Percentiles rank a stretch among this genome's conserved stretches.
These are phyloP conservation scores for Apostichopus leukothele DNA, from an alignment of 53 echinoderm and acorn worm genomes.

Conservation along the genomic window DNA sequence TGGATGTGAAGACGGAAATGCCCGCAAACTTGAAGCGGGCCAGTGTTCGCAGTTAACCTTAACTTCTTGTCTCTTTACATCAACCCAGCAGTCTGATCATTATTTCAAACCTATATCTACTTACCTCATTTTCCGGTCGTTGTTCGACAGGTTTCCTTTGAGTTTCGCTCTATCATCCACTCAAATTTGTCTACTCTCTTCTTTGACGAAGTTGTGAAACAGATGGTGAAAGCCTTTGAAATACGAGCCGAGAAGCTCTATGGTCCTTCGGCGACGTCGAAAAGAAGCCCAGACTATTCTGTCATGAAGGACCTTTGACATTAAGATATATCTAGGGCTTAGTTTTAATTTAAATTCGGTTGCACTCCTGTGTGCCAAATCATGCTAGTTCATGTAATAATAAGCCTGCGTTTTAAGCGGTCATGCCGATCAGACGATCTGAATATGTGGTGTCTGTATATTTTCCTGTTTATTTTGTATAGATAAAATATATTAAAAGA, in stretches of 20 bases:
- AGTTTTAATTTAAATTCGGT: not conserved
- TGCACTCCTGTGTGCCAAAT: not conserved
- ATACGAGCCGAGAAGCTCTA: conserved; percentile 78
- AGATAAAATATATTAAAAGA: not conserved
- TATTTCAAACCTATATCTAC: too few species aligned
- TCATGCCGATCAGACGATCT: too few species aligned
- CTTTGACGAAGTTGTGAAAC: conserved; percentile 99
- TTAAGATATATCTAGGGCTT: not conserved
- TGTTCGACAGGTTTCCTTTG: conserved; percentile 80
- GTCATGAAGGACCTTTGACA: conserved; percentile 45
- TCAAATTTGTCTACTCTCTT: conserved; percentile 85
- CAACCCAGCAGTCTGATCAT: too few species aligned
- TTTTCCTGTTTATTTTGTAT: not conserved
- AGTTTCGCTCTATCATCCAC: conserved; percentile 89
- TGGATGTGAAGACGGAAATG: too few species aligned
- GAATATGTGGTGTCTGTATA: not conserved
- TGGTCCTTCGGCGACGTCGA: conserved; percentile 63
- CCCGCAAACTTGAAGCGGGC: too few species aligned
- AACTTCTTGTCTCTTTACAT: too few species aligned
- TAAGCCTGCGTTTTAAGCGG: too few species aligned
- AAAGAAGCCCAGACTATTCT: not conserved
- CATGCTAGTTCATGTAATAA: not conserved
- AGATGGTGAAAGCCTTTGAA: conserved; percentile 94
- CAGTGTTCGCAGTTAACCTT: too few species aligned
- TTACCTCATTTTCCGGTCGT: too few species aligned